Conservation (phyloP, 2,888 invertebrate species). For the Camptogramma bilineatum region DNA sequence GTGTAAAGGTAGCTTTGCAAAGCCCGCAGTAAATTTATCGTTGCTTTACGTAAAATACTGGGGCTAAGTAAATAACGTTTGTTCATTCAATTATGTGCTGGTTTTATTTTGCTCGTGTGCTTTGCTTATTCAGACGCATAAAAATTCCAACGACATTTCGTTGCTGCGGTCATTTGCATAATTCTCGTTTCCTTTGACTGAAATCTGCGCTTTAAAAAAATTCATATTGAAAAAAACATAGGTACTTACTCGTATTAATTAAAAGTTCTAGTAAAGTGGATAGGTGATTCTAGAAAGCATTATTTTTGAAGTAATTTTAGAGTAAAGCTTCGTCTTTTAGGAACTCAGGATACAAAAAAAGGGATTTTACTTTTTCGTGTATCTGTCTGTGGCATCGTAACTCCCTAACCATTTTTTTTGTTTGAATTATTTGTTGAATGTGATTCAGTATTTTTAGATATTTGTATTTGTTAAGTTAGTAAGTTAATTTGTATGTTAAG, state of each 20-base stretch:
- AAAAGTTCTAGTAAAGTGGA: neutral
- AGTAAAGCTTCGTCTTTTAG: too few species aligned
- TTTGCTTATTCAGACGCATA: conserved; percentile 39
- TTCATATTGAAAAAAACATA: neutral
- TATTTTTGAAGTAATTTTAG: too few species aligned
- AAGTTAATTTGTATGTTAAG: too few species aligned
- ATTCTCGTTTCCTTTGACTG: conserved; percentile 29
- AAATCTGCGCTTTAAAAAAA: conserved; percentile 5
- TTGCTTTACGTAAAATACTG: conserved; percentile 48
- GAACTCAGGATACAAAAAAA: too few species aligned
- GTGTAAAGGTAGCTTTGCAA: conserved; percentile 61
- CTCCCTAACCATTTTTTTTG: too few species aligned
- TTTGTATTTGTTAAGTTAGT: too few species aligned
- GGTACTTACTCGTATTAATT: neutral
- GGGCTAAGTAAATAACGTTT: conserved; percentile 36
- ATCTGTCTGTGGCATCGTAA: too few species aligned
- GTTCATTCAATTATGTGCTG: conserved; percentile 57
- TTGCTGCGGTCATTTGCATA: conserved; percentile 39
- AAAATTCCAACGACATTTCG: conserved; percentile 38
- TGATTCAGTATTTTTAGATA: too few species aligned
- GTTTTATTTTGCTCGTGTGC: conserved; percentile 42
- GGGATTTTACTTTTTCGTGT: too few species aligned
- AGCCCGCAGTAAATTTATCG: conserved; percentile 70
- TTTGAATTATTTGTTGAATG: too few species aligned
- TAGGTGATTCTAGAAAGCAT: neutral